These are phyloP conservation scores for Nannoperca australis DNA, from an alignment of 2,797 vertebrate genomes.

Conservation along the genomic window DNA sequence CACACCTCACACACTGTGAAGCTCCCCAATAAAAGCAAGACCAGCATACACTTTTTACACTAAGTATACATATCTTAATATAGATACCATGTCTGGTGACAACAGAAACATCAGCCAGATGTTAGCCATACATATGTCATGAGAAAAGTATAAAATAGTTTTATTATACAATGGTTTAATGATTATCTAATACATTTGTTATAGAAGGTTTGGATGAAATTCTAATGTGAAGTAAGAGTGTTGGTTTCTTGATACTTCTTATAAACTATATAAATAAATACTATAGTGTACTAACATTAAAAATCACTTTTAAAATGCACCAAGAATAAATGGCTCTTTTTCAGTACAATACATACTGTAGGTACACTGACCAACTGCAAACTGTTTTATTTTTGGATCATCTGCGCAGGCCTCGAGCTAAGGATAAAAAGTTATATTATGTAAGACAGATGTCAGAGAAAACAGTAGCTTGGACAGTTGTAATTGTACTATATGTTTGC, in stretches of 20 bases:
- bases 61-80: background rate
- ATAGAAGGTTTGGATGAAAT: background rate
- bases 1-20: background rate
- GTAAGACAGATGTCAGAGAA: constrained; percentile 45
- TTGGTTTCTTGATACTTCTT: background rate
- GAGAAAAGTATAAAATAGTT: background rate
- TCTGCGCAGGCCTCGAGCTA: constrained; percentile 31
- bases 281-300: background rate
- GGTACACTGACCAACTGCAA: constrained; percentile 2
- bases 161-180: background rate
- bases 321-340: constrained; percentile 23
- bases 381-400: constrained; percentile 48
- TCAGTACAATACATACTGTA: constrained; percentile 13
- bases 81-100: background rate
- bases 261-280: background rate
- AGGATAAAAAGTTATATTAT: constrained; percentile 47
- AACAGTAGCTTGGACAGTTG: constrained; percentile 27
- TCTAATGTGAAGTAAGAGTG: background rate
- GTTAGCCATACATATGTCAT: background rate
- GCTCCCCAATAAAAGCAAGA: constrained; percentile 17
- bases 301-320: background rate
- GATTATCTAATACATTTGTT: background rate
- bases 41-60: background rate
- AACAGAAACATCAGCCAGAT: background rate
- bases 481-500: background rate